phyloP scores from a whole-genome alignment of 2,888 invertebrate species.

The Cybosia mesomella region DNA sequence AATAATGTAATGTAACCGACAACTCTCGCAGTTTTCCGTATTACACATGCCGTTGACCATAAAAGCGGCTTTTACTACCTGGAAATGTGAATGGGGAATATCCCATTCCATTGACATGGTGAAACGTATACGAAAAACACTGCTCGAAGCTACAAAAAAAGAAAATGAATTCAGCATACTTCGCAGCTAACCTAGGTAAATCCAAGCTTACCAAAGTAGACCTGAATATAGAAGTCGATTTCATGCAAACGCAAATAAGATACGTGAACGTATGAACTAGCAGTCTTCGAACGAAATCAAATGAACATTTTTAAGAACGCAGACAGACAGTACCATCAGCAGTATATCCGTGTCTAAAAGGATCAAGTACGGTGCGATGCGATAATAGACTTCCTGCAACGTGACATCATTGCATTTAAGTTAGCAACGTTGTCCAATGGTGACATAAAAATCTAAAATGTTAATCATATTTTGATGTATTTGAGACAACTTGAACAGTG shows the following conservation, averaged over 20 bases:
- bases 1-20: background rate
- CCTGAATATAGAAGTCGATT: background rate
- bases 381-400: slow-evolving; percentile 70
- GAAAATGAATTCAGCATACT: background rate
- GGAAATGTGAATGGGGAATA: slow-evolving; percentile 15
- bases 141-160: background rate
- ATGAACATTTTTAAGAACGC: slow-evolving; percentile 17
- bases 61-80: slow-evolving; percentile 12
- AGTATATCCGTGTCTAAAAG: slow-evolving; percentile 77
- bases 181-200: background rate
- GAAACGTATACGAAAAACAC: background rate
- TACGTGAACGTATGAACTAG: background rate
- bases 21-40: background rate
- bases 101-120: slow-evolving; percentile 15
- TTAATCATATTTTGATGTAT: slow-evolving; percentile 34
- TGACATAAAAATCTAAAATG: slow-evolving; percentile 49
- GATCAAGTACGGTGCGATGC: slow-evolving; percentile 64
- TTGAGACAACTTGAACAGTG: slow-evolving; percentile 27
- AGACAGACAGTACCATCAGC: slow-evolving; percentile 66
- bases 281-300: background rate
- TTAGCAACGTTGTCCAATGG: slow-evolving; percentile 49
- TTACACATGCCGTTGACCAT: background rate
- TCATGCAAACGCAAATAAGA: background rate
- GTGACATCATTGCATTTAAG: slow-evolving; percentile 64
- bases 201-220: slow-evolving; percentile 1